These are phyloP conservation scores for Cynocephalus volans DNA, from an alignment of 2,113 vertebrate species.

Conservation along the genomic window DNA sequence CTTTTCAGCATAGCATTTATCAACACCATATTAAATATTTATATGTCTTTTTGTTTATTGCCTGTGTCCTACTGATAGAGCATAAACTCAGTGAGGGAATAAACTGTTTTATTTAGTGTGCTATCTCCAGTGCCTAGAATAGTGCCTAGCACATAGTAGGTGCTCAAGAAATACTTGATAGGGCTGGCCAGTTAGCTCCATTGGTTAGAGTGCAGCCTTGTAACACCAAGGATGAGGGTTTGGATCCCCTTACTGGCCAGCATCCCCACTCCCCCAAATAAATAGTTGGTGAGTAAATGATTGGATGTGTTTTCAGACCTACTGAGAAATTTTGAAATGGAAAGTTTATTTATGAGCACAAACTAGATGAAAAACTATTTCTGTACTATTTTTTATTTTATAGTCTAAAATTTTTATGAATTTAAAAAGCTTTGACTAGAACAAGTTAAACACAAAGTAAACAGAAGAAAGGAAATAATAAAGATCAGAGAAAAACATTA, in stretches of 20 bases:
- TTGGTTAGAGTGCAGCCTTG: too few relatives aligned
- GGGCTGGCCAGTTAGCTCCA: too few relatives aligned
- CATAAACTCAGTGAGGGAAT: background rate
- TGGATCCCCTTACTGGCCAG: too few relatives aligned
- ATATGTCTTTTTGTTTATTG: background rate
- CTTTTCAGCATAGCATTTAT: background rate
- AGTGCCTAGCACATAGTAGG: background rate
- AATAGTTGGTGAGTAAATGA: background rate
- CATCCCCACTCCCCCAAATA: background rate
- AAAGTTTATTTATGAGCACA: constrained; percentile 44
- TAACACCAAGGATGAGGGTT: too few relatives aligned
- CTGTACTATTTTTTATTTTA: constrained; percentile 6
- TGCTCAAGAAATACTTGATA: background rate
- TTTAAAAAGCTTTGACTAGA: constrained; percentile 17
- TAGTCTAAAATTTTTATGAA: background rate
- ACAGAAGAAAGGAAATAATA: background rate
- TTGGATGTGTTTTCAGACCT: background rate
- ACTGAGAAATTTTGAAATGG: background rate
- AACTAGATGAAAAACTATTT: constrained; percentile 25
- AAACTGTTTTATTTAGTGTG: background rate
- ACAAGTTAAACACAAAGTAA: constrained; percentile 36
- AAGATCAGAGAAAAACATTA: background rate
- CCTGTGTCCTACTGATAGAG: background rate
- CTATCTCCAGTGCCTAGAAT: background rate
- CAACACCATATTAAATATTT: background rate